phyloP scores from a whole-genome alignment of 2,797 vertebrate species.

The Silurus aristotelis region DNA sequence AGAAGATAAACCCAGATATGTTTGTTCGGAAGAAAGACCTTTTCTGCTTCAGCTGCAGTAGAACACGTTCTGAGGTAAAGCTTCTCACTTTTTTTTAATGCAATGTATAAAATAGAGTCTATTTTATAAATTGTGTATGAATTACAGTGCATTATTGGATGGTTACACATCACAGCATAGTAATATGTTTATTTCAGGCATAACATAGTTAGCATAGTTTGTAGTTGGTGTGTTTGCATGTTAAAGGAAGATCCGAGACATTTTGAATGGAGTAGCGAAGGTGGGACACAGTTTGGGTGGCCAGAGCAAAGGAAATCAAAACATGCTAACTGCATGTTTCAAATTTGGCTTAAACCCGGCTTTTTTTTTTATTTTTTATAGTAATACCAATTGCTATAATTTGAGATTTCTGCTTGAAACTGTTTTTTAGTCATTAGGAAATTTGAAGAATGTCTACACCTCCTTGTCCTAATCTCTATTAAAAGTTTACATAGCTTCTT shows the following conservation, averaged over 20 bases:
- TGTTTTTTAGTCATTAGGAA: not conserved
- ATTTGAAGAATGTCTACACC: not conserved
- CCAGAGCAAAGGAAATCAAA: not conserved
- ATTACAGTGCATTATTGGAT: not conserved
- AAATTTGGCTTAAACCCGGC: not conserved
- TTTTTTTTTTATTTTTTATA: not conserved
- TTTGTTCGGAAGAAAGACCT: constrained; percentile 73
- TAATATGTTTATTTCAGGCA: not conserved
- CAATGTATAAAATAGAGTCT: not conserved
- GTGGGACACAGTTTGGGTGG: not conserved
- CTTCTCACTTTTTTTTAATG: not conserved
- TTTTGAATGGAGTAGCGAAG: not conserved
- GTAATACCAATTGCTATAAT: not conserved
- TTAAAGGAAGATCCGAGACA: not conserved
- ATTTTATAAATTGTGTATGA: not conserved
- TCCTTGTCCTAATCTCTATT: not conserved
- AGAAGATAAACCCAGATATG: constrained; percentile 64
- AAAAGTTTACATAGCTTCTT: not conserved
- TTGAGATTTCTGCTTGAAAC: not conserved
- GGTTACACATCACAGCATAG: not conserved
- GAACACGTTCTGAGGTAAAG: constrained; percentile 65
- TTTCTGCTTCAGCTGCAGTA: constrained; percentile 62
- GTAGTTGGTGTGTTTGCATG: not conserved
- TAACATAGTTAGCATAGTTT: not conserved
- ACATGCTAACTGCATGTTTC: not conserved